phyloP scores from a whole-genome alignment of 1,140 invertebrate species.

The Solenopsis invicta region DNA sequence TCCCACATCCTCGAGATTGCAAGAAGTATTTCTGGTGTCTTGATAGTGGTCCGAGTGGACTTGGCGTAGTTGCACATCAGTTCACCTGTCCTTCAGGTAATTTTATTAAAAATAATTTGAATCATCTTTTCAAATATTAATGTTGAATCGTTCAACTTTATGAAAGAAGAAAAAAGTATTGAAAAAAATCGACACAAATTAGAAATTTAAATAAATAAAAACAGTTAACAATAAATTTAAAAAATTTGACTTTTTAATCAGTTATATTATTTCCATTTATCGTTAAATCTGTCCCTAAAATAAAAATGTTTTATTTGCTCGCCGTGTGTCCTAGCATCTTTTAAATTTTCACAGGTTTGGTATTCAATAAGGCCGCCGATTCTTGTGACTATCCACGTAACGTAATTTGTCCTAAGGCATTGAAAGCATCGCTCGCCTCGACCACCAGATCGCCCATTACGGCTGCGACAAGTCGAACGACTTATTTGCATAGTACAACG shows the following conservation, averaged over 20 bases:
- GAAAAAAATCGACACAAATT: background rate
- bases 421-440: conserved; percentile 84
- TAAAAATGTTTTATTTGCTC: background rate
- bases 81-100: conserved; percentile 96
- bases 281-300: background rate
- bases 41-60: conserved; percentile 94
- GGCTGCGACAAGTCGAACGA: conserved; percentile 84
- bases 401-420: conserved; percentile 90
- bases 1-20: conserved; percentile 96
- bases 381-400: conserved; percentile 97
- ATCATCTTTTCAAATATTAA: background rate
- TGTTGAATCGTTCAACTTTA: background rate
- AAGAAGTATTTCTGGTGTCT: conserved; percentile 98
- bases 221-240: background rate
- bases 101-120: background rate
- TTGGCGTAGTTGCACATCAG: conserved; percentile 96
- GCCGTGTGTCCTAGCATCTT: background rate
- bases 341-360: conserved; percentile 89
- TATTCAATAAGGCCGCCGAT: conserved; percentile 96
- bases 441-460: conserved; percentile 86
- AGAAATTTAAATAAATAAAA: background rate
- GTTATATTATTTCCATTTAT: background rate
- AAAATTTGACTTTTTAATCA: background rate
- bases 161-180: background rate
- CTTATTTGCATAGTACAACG: conserved; percentile 86